phyloP scores from a whole-genome alignment of 2,113 vertebrate genomes.

The Sylvilagus bachmani region DNA sequence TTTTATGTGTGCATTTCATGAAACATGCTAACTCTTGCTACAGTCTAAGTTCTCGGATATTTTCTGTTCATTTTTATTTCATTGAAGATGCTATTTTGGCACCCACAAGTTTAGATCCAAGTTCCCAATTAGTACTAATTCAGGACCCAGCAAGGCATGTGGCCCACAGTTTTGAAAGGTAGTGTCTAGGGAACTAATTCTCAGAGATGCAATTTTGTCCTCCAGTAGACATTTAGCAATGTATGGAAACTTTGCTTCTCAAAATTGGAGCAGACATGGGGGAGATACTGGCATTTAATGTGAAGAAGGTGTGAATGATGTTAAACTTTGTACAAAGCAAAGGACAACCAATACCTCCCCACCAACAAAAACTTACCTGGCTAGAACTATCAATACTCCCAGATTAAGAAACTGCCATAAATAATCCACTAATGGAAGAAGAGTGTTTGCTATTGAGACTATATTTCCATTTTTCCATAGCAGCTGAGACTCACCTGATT shows the following conservation, averaged over 20 bases:
- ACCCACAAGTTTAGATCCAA: neutral
- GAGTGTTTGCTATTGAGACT: neutral
- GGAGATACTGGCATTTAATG: neutral
- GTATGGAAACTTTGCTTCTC: neutral
- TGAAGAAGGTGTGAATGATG: neutral
- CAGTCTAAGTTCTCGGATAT: neutral
- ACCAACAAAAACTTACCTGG: neutral
- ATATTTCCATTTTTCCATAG: neutral
- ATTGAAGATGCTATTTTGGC: neutral
- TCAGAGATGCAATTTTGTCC: neutral
- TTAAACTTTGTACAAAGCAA: neutral
- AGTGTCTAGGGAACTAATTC: neutral
- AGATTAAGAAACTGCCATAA: neutral
- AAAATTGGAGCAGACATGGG: neutral
- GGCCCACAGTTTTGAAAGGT: slow-evolving; percentile 20
- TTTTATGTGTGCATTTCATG: neutral
- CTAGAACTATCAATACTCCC: neutral
- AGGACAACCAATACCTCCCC: neutral
- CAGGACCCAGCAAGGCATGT: neutral
- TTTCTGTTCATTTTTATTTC: slow-evolving; percentile 15
- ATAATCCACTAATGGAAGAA: neutral
- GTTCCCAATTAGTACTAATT: neutral
- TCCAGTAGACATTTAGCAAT: neutral
- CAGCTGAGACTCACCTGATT: neutral
- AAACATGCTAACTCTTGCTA: neutral